Evolutionary conservation across 2,113 vertebrate genomes (phyloP).

Genomic region (Myrmecophaga tridactyla): DNA sequence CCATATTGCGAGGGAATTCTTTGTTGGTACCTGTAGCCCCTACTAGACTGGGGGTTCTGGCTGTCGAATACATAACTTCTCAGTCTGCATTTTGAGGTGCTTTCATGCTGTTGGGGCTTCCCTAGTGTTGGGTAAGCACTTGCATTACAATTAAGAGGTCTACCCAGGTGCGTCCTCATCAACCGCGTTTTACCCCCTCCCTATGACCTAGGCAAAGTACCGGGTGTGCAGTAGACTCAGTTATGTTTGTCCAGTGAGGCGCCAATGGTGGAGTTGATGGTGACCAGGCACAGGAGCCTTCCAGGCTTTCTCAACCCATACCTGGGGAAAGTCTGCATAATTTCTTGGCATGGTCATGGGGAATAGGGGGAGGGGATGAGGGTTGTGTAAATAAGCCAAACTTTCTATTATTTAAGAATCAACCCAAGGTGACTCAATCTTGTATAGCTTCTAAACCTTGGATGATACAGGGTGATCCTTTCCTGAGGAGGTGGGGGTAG

Average conservation of each 20-base stretch:
- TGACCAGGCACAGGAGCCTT: neutral
- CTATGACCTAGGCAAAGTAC: no score
- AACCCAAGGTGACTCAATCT: neutral
- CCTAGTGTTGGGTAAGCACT: no score
- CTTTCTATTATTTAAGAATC: neutral
- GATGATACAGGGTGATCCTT: neutral
- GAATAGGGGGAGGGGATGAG: neutral
- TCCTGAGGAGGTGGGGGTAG: neutral
- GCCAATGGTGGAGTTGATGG: neutral
- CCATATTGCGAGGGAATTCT: neutral
- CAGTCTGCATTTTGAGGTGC: no score
- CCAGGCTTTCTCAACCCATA: neutral
- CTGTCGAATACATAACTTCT: no score
- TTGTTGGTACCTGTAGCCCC: neutral
- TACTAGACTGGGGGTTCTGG: no score
- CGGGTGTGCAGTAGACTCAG: neutral
- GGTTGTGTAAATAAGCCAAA: neutral
- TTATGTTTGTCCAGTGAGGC: neutral
- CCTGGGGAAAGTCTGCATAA: neutral
- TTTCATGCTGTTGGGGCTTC: no score
- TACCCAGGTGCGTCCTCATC: no score
- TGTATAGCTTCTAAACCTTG: neutral
- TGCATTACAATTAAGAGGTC: no score
- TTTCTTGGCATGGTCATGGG: neutral
- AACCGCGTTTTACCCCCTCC: no score